These are phyloP conservation scores for Garra rufa DNA, from an alignment of 2,113 vertebrate species.

Conservation along the genomic window DNA sequence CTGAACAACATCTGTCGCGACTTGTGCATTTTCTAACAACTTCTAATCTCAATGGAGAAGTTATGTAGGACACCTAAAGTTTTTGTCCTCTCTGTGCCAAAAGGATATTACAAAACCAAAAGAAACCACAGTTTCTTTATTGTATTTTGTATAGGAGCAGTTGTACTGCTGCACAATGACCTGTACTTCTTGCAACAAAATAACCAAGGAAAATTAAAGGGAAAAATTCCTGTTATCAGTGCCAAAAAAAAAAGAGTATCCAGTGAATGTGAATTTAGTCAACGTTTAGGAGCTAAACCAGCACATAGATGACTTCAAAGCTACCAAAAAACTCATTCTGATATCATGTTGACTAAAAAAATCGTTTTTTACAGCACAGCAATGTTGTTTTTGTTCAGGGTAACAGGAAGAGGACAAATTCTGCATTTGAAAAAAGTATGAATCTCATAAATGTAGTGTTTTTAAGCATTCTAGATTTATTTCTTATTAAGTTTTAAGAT, in stretches of 20 bases:
- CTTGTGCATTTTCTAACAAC: neutral
- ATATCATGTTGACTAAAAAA: neutral
- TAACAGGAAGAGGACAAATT: constrained; percentile 66
- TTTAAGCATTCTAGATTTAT: too few species aligned
- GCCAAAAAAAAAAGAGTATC: too few species aligned
- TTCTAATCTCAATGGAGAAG: constrained; percentile 10
- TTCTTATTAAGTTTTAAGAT: too few species aligned
- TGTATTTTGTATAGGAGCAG: neutral
- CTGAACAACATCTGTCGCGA: neutral
- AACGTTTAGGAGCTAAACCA: neutral
- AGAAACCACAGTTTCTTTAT: neutral
- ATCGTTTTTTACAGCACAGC: constrained; percentile 31
- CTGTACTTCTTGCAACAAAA: neutral
- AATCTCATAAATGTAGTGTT: too few species aligned
- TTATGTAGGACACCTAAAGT: neutral
- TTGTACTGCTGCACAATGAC: neutral
- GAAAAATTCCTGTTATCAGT: neutral
- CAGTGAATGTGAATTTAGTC: neutral
- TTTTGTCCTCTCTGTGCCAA: neutral
- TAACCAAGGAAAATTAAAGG: neutral
- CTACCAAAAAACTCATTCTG: neutral
- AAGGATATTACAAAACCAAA: neutral
- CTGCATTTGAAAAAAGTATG: too few species aligned
- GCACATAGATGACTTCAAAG: constrained; percentile 1
- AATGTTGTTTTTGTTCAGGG: constrained; percentile 76